phyloP scores from a whole-genome alignment of 2,888 invertebrate genomes.

The Rhagonycha lutea region DNA sequence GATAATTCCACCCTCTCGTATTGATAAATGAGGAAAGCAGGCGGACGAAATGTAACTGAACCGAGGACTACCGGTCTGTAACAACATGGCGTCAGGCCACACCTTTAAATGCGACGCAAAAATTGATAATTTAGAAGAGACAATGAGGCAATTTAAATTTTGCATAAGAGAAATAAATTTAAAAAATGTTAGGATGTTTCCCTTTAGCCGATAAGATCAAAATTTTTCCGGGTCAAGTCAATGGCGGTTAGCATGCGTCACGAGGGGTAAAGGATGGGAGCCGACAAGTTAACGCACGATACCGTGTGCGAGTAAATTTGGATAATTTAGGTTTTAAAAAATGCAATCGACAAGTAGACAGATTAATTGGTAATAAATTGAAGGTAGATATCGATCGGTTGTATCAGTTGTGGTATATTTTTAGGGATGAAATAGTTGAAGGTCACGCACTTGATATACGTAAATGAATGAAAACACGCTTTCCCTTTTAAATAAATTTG shows the following conservation, averaged over 20 bases:
- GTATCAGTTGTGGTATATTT: neutral
- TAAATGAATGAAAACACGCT: conserved; percentile 18
- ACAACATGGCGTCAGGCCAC: conserved; percentile 56
- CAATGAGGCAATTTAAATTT: neutral
- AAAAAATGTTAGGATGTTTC: neutral
- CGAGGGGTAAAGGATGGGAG: conserved; percentile 9
- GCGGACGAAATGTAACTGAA: conserved; percentile 25
- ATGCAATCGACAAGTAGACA: neutral
- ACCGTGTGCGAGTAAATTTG: neutral
- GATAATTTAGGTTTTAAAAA: neutral
- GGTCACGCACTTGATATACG: conserved; percentile 36
- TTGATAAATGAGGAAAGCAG: conserved; percentile 41
- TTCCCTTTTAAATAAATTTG: neutral
- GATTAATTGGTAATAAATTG: neutral
- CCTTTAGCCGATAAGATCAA: neutral
- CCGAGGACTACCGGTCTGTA: conserved; percentile 36
- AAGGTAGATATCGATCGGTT: neutral
- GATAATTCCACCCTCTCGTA: conserved; percentile 46
- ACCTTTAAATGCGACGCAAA: conserved; percentile 53
- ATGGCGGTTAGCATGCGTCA: conserved; percentile 23
- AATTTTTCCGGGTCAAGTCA: conserved; percentile 16
- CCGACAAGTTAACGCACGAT: conserved; percentile 8
- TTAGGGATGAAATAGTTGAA: conserved; percentile 30
- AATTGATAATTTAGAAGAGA: neutral
- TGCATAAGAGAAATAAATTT: neutral